These are phyloP conservation scores for Halcyon malimbica DNA, from an alignment of 2,113 vertebrate species.

Conservation along the genomic window DNA sequence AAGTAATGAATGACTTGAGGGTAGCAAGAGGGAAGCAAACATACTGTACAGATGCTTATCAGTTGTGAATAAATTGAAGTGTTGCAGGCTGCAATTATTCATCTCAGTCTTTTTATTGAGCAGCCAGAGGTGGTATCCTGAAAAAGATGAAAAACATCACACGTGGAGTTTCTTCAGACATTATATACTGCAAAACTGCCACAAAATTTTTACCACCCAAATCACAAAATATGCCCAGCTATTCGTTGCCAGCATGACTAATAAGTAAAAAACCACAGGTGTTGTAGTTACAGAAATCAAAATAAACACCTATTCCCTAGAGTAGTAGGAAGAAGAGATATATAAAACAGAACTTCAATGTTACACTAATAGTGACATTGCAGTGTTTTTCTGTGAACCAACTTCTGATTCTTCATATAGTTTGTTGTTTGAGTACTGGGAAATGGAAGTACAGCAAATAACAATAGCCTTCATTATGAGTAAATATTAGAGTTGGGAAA, in stretches of 20 bases:
- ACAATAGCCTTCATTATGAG: neutral
- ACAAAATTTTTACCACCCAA: neutral
- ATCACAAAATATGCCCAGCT: neutral
- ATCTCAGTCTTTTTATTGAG: neutral
- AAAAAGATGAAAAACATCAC: neutral
- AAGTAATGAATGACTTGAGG: neutral
- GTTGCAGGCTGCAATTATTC: neutral
- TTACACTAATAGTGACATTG: neutral
- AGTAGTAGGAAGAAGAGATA: neutral
- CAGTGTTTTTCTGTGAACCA: neutral
- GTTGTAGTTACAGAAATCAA: neutral
- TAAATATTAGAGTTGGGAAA: neutral
- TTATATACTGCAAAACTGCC: neutral
- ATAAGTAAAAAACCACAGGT: neutral
- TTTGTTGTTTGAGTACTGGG: neutral
- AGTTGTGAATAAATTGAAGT: neutral
- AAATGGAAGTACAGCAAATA: neutral
- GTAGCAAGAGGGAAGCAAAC: neutral
- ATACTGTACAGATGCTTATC: neutral
- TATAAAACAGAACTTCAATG: neutral
- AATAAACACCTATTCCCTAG: neutral
- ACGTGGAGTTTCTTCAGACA: neutral
- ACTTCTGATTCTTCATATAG: neutral
- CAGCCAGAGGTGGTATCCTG: neutral
- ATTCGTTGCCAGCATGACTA: neutral